phyloP scores from a whole-genome alignment of 1,140 invertebrate genomes.

The Drosophila willistoni region DNA sequence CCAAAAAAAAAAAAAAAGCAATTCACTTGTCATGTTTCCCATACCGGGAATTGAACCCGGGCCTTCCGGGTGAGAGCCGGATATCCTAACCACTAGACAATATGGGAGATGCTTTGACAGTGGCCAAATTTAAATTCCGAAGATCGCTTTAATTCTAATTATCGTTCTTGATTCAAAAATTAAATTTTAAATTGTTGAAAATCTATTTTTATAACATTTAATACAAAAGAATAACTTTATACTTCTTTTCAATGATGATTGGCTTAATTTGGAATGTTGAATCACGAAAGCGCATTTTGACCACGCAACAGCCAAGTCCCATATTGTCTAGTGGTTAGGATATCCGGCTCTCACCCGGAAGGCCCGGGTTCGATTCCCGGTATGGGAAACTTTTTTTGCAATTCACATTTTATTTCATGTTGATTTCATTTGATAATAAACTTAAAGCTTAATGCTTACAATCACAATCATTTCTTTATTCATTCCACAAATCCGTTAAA shows the following conservation, averaged over 20 bases:
- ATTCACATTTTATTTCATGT: no score
- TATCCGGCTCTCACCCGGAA: constrained; percentile 92
- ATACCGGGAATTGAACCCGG: constrained; percentile 93
- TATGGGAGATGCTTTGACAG: constrained; percentile 82
- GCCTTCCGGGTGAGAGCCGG: constrained; percentile 92
- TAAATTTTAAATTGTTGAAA: not conserved
- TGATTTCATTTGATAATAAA: no score
- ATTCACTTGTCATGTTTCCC: constrained; percentile 84
- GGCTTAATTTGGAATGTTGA: not conserved
- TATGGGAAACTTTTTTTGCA: constrained; percentile 37
- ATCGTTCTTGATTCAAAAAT: not conserved
- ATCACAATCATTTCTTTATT: no score
- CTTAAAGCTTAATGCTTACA: no score
- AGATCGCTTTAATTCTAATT: not conserved
- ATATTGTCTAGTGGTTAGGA: constrained; percentile 92
- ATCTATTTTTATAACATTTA: not conserved
- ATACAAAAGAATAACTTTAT: not conserved
- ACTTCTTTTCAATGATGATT: not conserved
- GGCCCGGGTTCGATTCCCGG: constrained; percentile 93
- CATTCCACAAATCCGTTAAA: no score
- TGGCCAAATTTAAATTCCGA: not conserved
- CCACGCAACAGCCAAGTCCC: constrained; percentile 62
- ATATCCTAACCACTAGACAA: constrained; percentile 93
- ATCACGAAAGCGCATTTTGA: not conserved
- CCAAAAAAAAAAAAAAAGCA: no score